These are phyloP conservation scores for Lottia scabra DNA, from an alignment of 2,888 invertebrate genomes.

Conservation along the genomic window DNA sequence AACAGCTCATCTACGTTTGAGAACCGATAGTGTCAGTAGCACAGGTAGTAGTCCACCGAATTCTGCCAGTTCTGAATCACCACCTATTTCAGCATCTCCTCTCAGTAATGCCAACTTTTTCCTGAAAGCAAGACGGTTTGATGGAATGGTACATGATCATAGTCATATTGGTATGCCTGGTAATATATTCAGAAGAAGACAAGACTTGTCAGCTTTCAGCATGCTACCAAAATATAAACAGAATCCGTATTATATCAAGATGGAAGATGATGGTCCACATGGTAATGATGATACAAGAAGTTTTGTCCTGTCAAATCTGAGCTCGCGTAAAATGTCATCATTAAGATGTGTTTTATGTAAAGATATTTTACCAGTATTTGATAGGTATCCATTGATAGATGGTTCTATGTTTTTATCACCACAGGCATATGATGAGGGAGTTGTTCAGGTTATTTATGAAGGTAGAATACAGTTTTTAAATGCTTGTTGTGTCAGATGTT, in stretches of 20 bases:
- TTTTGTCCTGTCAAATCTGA: constrained; percentile 94
- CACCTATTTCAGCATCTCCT: constrained; percentile 48
- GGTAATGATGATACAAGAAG: constrained; percentile 98
- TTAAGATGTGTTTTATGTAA: constrained; percentile 85
- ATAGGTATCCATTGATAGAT: constrained; percentile 96
- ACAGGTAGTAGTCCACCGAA: constrained; percentile 68
- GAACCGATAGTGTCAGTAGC: constrained; percentile 68
- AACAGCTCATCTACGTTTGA: constrained; percentile 35
- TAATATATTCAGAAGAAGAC: constrained; percentile 87
- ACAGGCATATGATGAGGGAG: constrained; percentile 82
- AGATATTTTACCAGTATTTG: constrained; percentile 90
- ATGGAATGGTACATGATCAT: constrained; percentile 30
- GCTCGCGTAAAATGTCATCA: constrained; percentile 89
- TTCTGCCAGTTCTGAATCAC: constrained; percentile 53
- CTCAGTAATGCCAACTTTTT: constrained; percentile 28
- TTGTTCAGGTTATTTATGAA: constrained; percentile 72
- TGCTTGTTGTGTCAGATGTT: constrained; percentile 89
- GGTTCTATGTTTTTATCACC: constrained; percentile 98
- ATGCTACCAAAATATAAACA: constrained; percentile 91
- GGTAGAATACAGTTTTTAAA: constrained; percentile 90
- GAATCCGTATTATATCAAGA: constrained; percentile 99
- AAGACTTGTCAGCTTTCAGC: constrained; percentile 86
- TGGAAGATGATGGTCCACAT: constrained; percentile 98
- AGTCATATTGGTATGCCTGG: constrained; percentile 50
- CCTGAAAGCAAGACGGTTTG: constrained; percentile 20